These are phyloP conservation scores for Leistus spinibarbis DNA, from an alignment of 2,888 invertebrate genomes.

Conservation along the genomic window DNA sequence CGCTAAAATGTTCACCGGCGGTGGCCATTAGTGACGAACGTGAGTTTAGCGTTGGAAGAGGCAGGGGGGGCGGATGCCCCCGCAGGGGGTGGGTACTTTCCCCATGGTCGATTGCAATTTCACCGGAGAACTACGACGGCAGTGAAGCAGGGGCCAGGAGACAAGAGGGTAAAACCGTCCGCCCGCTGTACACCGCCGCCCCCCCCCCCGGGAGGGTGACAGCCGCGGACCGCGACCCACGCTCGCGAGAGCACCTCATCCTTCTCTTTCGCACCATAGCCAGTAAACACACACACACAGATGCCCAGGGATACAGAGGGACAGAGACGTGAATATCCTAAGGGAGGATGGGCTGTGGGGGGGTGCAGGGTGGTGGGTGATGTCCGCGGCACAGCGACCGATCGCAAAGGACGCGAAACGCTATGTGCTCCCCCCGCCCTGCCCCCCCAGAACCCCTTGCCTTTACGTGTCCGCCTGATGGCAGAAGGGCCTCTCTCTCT, in stretches of 20 bases:
- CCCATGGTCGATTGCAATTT: slow-evolving; percentile 41
- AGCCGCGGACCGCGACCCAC: slow-evolving; percentile 36
- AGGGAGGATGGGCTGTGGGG: slow-evolving; percentile 34
- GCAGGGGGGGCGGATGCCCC: not conserved
- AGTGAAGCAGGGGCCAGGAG: slow-evolving; percentile 40
- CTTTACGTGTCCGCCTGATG: slow-evolving; percentile 21
- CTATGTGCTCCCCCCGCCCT: slow-evolving; percentile 19
- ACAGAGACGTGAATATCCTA: slow-evolving; percentile 37
- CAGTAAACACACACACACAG: slow-evolving; percentile 25
- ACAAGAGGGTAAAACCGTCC: not conserved
- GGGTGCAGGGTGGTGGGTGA: slow-evolving; percentile 39
- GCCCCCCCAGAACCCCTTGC: slow-evolving; percentile 18
- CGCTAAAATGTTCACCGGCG: not conserved
- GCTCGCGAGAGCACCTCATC: slow-evolving; percentile 38
- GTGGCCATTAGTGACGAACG: not conserved
- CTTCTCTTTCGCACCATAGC: not conserved
- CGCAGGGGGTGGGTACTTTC: slow-evolving; percentile 48
- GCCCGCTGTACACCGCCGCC: slow-evolving; percentile 25
- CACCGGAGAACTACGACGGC: slow-evolving; percentile 32
- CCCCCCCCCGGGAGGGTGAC: slow-evolving; percentile 26
- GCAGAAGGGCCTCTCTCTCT: slow-evolving; percentile 1
- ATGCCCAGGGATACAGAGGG: not conserved
- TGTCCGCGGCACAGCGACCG: slow-evolving; percentile 40
- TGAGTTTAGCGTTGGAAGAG: not conserved
- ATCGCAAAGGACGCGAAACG: slow-evolving; percentile 42